A percentile compares a stretch with the other conserved stretches of the same genome.
Evolutionary conservation across 2,113 vertebrate species (phyloP).

Genomic region (Chloebia gouldiae): DNA sequence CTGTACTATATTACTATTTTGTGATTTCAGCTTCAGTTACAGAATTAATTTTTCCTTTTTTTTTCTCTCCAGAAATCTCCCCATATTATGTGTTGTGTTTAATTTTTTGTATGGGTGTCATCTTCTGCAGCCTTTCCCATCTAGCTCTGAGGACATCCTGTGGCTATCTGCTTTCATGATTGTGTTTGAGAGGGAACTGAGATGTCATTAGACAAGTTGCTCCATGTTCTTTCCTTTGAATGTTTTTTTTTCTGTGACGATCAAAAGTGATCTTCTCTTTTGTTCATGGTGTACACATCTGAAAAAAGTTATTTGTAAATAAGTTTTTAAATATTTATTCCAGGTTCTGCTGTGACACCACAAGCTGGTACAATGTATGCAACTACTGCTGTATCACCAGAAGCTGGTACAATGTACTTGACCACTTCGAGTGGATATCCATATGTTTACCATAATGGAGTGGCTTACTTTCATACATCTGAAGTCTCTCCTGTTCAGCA

Average conservation of each 20-base stretch:
- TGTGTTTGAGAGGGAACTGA: neutral
- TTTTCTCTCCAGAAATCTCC: neutral
- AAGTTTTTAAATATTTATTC: conserved; percentile 7
- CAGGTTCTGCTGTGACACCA: conserved; percentile 67
- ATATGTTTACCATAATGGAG: conserved; percentile 85
- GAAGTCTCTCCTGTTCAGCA: conserved; percentile 68
- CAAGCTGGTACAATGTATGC: conserved; percentile 77
- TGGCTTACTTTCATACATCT: conserved; percentile 85
- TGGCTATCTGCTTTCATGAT: neutral
- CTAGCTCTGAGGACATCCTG: neutral
- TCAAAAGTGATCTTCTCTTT: neutral
- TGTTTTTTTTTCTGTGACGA: neutral
- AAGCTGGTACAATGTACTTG: conserved; percentile 76
- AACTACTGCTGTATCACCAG: conserved; percentile 68
- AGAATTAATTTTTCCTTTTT: neutral
- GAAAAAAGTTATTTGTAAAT: neutral
- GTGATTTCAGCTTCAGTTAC: neutral
- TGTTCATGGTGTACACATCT: neutral
- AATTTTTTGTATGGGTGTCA: neutral
- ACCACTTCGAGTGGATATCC: conserved; percentile 85
- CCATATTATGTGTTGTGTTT: neutral
- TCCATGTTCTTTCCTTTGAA: neutral
- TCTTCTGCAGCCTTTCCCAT: neutral
- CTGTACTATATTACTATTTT: neutral
- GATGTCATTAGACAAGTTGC: neutral